A percentile compares a stretch with the other conserved stretches of the same genome.
phyloP scores from a whole-genome alignment of 2,113 vertebrate species.

The Hypanus sabinus region DNA sequence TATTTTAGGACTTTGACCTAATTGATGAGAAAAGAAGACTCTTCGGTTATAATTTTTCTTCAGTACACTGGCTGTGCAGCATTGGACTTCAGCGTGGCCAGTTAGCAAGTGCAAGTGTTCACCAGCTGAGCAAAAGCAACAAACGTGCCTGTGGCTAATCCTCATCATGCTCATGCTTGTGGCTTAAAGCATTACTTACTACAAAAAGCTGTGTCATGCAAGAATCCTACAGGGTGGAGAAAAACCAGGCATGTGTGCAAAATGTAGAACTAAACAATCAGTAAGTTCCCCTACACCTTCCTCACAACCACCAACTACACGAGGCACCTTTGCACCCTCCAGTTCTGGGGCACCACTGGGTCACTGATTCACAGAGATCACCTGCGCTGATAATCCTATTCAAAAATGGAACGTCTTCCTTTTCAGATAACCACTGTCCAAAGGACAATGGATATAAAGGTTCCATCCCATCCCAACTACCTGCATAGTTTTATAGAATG shows the following conservation, averaged over 20 bases:
- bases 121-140: constrained; percentile 49
- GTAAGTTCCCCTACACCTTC: too few relatives aligned
- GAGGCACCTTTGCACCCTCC: not conserved
- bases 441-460: not conserved
- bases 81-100: not conserved
- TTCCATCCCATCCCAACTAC: not conserved
- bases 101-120: constrained; percentile 45
- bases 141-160: constrained; percentile 46
- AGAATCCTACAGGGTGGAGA: not conserved
- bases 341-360: constrained; percentile 22
- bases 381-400: not conserved
- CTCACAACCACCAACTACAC: not conserved
- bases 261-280: not conserved
- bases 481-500: not conserved
- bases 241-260: not conserved
- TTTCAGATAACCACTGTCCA: not conserved
- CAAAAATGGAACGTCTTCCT: not conserved
- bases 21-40: constrained; percentile 93
- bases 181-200: not conserved
- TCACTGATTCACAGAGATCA: not conserved
- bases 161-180: constrained; percentile 50
- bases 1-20: constrained; percentile 99
- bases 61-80: constrained; percentile 34
- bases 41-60: constrained; percentile 71
- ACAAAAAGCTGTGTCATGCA: not conserved